Conservation (phyloP, 2,113 vertebrate species). For the Montifringilla adamsi region DNA sequence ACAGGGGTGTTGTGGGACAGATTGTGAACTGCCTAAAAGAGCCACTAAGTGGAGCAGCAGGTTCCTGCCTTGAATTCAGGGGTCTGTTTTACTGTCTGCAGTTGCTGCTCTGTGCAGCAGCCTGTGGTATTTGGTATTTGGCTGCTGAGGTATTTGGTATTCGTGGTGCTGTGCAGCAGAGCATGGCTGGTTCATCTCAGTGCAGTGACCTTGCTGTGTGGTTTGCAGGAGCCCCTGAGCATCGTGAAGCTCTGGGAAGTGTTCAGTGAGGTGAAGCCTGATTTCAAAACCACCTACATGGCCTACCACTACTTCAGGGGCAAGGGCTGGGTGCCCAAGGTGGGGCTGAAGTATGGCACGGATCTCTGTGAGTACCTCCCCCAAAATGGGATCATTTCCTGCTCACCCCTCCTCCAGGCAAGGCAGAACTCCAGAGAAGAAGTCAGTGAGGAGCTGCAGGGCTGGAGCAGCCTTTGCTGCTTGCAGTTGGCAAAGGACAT, state of each 20-base stretch:
- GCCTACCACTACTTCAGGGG: constrained; percentile 90
- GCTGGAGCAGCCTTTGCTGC: background rate
- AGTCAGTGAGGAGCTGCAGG: background rate
- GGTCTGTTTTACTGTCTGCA: fast-evolving
- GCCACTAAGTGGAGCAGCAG: background rate
- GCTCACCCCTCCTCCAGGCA: background rate
- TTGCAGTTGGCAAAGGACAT: background rate
- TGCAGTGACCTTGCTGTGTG: background rate
- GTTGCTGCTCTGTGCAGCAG: background rate
- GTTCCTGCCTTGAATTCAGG: background rate
- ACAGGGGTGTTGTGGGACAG: background rate
- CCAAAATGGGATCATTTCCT: background rate
- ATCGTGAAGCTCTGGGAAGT: constrained; percentile 83
- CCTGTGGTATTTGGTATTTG: fast-evolving
- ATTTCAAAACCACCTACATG: constrained; percentile 83
- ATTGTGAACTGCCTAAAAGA: background rate
- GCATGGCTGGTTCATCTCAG: background rate
- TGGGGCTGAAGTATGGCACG: constrained; percentile 89
- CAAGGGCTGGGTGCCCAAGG: constrained; percentile 93
- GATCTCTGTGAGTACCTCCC: constrained; percentile 84
- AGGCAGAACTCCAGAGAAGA: background rate
- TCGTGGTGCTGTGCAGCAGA: background rate
- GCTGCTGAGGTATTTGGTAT: fast-evolving
- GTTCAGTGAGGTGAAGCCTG: constrained; percentile 74
- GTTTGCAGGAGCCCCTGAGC: constrained; percentile 76